Conservation (phyloP, 2,888 invertebrate species). For the Cyrtodaria siliqua region DNA sequence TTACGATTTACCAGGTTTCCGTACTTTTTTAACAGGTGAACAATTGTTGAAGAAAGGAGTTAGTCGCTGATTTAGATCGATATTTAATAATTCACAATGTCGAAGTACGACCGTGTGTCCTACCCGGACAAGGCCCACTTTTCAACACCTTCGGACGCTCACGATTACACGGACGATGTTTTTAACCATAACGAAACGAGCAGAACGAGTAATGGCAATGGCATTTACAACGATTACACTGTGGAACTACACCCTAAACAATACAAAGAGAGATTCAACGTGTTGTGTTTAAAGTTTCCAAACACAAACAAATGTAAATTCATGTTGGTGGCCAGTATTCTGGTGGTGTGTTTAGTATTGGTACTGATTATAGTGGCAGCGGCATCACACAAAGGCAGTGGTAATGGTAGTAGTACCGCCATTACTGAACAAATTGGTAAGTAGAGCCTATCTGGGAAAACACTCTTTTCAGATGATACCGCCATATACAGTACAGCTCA, state of each 20-base stretch:
- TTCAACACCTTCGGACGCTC: constrained; percentile 47
- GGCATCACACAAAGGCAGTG: neutral
- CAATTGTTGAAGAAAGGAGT: no score
- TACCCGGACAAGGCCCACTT: constrained; percentile 64
- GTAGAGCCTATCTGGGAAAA: no score
- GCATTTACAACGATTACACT: constrained; percentile 56
- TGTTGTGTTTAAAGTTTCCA: constrained; percentile 58
- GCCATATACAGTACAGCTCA: no score
- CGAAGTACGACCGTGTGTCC: constrained; percentile 53
- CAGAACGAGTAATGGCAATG: constrained; percentile 43
- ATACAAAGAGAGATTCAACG: constrained; percentile 46
- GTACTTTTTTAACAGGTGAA: no score
- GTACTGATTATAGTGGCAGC: constrained; percentile 48
- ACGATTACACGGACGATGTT: constrained; percentile 25
- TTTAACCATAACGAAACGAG: constrained; percentile 6
- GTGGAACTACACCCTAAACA: constrained; percentile 41
- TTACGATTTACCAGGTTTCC: no score
- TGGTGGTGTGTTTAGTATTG: constrained; percentile 37
- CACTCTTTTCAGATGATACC: no score
- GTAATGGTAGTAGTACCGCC: neutral
- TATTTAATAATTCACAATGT: no score
- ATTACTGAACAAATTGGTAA: constrained; percentile 18
- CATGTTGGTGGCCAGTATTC: constrained; percentile 29
- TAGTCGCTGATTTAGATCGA: no score
- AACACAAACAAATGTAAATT: constrained; percentile 50